Percentiles rank a stretch among this genome's conserved stretches.
These are phyloP conservation scores for Pocillopora meandrina DNA, from an alignment of 92 coral and sea anemone genomes.

Conservation along the genomic window DNA sequence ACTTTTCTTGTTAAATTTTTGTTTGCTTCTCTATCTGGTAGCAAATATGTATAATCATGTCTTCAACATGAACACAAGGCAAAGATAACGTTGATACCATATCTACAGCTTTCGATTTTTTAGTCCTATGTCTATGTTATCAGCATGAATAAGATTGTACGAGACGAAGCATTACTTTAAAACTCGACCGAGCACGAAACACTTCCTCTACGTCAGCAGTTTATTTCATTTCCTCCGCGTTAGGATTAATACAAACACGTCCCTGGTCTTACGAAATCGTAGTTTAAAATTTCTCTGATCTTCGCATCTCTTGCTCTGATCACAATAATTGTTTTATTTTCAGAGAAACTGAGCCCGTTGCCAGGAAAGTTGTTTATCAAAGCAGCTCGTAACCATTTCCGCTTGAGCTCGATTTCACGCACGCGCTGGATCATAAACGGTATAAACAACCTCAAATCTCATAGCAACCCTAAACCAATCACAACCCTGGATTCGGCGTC, in stretches of 20 bases:
- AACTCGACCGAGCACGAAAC: constrained; percentile 1
- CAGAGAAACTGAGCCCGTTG: constrained; percentile 57
- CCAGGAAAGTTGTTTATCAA: constrained; percentile 66
- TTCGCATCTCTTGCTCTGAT: not conserved
- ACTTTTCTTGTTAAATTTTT: not conserved
- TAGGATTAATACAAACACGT: constrained; percentile 20
- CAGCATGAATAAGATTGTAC: not conserved
- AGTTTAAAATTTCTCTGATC: not conserved
- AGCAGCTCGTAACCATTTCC: constrained; percentile 66
- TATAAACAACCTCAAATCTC: constrained; percentile 67
- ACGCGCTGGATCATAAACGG: constrained; percentile 48
- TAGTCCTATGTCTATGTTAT: not conserved
- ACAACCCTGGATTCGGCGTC: constrained; percentile 64
- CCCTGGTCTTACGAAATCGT: not conserved
- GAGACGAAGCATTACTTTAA: not conserved
- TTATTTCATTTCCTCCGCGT: not conserved
- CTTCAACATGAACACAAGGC: not conserved
- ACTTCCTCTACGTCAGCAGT: constrained; percentile 36
- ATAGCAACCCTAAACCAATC: constrained; percentile 84
- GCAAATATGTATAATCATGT: not conserved
- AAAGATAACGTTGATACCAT: not conserved
- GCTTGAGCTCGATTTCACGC: constrained; percentile 55
- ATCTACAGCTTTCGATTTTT: not conserved
- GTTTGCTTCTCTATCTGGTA: not conserved
- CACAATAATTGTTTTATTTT: not conserved